Conservation (phyloP, 2,797 vertebrate genomes). For the Artibeus jamaicensis region DNA sequence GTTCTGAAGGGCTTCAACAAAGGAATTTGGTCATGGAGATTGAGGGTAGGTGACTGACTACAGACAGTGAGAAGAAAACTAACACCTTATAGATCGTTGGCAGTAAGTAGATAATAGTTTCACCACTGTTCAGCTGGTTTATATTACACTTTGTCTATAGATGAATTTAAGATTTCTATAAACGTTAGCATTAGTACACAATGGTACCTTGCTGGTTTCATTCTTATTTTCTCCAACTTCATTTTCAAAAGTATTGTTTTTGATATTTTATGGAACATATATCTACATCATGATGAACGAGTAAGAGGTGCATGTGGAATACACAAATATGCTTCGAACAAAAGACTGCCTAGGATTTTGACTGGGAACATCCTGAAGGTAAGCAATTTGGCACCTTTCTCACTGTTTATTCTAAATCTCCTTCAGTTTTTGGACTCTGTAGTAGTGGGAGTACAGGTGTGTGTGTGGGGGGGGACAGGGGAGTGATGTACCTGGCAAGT, state of each 20-base stretch:
- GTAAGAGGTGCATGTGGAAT: not conserved
- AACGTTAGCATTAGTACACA: not conserved
- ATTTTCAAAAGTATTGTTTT: not conserved
- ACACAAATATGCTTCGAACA: not conserved
- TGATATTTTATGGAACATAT: not conserved
- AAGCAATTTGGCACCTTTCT: not conserved
- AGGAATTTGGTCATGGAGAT: not conserved
- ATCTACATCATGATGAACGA: not conserved
- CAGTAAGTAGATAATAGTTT: not conserved
- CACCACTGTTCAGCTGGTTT: not conserved
- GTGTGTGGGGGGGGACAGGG: not conserved
- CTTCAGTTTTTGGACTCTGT: not conserved
- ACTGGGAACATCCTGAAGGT: not conserved
- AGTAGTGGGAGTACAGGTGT: too few species aligned
- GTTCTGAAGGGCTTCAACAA: not conserved
- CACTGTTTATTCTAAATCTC: not conserved
- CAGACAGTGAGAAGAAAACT: not conserved
- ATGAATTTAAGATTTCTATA: not conserved
- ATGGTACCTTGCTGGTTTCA: not conserved
- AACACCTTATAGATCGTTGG: not conserved
- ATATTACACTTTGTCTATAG: not conserved
- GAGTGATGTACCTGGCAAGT: not conserved
- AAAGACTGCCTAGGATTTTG: not conserved
- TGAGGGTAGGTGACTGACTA: not conserved
- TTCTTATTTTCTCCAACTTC: slow-evolving; percentile 24